Conservation (phyloP, 2,888 invertebrate species). For the Mythimna albipuncta region DNA sequence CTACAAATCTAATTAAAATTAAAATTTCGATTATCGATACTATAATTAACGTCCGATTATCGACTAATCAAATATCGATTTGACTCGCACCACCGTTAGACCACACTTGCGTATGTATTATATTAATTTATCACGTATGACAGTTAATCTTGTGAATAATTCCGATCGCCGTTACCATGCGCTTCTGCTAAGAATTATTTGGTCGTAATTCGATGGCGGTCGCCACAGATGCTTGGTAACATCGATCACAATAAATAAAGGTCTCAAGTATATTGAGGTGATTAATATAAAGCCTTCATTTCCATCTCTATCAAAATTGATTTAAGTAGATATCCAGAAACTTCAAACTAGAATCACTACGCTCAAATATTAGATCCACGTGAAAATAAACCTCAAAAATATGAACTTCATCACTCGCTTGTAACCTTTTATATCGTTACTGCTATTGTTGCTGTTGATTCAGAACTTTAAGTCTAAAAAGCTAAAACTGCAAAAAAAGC, state of each 20-base stretch:
- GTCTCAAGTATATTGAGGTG: background rate
- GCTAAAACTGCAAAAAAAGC: too few species aligned
- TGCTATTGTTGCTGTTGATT: too few species aligned
- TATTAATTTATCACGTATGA: slow-evolving; percentile 74
- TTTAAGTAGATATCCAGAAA: background rate
- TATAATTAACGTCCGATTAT: slow-evolving; percentile 67
- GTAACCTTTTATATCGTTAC: too few species aligned
- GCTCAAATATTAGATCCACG: background rate
- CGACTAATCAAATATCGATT: slow-evolving; percentile 77
- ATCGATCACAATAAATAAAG: background rate
- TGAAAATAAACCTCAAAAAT: background rate
- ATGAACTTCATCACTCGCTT: background rate
- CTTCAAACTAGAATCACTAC: background rate
- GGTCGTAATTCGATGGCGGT: slow-evolving; percentile 39
- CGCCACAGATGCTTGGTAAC: slow-evolving; percentile 18
- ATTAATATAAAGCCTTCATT: too few species aligned
- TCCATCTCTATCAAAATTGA: background rate
- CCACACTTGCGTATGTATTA: slow-evolving; percentile 71
- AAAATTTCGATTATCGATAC: slow-evolving; percentile 58
- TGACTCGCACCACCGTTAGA: slow-evolving; percentile 65
- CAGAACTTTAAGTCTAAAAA: too few species aligned
- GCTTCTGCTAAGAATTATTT: slow-evolving; percentile 59
- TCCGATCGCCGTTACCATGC: slow-evolving; percentile 49
- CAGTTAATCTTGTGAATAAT: slow-evolving; percentile 68
- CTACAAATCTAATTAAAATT: slow-evolving; percentile 52